These are phyloP conservation scores for Platynereis dumerilii DNA, from an alignment of 2,888 invertebrate species.

Conservation along the genomic window DNA sequence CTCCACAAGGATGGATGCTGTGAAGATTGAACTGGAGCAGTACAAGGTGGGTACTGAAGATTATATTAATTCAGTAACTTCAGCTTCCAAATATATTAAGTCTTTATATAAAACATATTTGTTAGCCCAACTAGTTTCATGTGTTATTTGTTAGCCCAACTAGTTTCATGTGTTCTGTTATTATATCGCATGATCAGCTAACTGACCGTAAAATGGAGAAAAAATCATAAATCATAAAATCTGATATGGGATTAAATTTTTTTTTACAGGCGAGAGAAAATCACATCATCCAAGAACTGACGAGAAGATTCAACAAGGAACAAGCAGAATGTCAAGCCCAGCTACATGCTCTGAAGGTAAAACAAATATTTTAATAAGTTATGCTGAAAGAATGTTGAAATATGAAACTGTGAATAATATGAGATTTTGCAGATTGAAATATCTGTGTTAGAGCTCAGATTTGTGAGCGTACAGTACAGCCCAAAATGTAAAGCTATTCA, in stretches of 20 bases:
- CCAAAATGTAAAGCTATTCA: too few relatives aligned
- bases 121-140: too few relatives aligned
- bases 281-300: slow-evolving; percentile 51
- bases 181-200: too few relatives aligned
- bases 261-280: slow-evolving; percentile 46
- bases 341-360: slow-evolving; percentile 32
- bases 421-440: too few relatives aligned
- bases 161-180: too few relatives aligned
- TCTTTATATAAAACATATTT: too few relatives aligned
- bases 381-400: background rate
- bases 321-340: slow-evolving; percentile 52
- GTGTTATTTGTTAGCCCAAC: too few relatives aligned
- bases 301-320: slow-evolving; percentile 51
- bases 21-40: slow-evolving; percentile 53
- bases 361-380: background rate
- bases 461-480: too few relatives aligned
- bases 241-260: too few relatives aligned
- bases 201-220: background rate
- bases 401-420: too few relatives aligned
- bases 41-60: slow-evolving; percentile 43
- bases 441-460: too few relatives aligned
- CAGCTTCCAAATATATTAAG: too few relatives aligned
- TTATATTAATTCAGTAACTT: background rate
- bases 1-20: slow-evolving; percentile 44
- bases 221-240: background rate